Base-by-base conservation (phyloP, 2,888 invertebrate species). In the Yponomeuta malinellus region DNA sequence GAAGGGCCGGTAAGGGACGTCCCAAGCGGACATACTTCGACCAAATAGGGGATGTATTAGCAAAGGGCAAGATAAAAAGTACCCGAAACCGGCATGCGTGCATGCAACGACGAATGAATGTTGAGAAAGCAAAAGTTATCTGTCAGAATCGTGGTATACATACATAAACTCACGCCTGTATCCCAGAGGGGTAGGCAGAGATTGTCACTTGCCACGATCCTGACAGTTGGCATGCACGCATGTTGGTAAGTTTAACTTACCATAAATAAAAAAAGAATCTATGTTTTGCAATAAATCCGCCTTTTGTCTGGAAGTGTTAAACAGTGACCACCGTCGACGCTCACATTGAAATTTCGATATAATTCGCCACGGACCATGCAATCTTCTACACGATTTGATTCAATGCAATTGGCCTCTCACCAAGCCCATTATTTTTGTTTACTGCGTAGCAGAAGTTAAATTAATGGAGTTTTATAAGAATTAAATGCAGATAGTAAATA, bases 291-390 rank as follows among this genome's bases (percentile, higher is more conserved):
- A 43, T 43, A 1, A 59, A 59, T 59, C 52, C 15, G 52, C 15
- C 15, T 59, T 59, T 59, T 59, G 2, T 59, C 75, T 76, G 75
- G 76, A 77, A 78, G 78, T 79, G 82, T 79, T 83, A 83, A 80
- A 75, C 75, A 66, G 76, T 70, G 78, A 78, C 78, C 79, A 79
- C 79, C 81, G 75, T 73, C 74, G 74, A 75, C 74, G 76, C 76
- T 77, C 75, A 74, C 74, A 75, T 74, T 75, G 73, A 78, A 78
- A 77, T 79, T 79, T 78, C 76, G 69, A 71, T 69, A 66, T 70
- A 71, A 71, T 71, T 71, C 70, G 59, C 71, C 69, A 66, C 68
- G 52, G 68, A 71, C 74, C 72, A 71, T 76, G 74, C 77, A 74
- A 78, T 78, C 52, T 59, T 77, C 72, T 73, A 78, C 79, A 79